Evolutionary conservation across 2,797 vertebrate species (phyloP), one percentile per base, ranked within the genome.

Genomic region (Onychomys torridus): DNA sequence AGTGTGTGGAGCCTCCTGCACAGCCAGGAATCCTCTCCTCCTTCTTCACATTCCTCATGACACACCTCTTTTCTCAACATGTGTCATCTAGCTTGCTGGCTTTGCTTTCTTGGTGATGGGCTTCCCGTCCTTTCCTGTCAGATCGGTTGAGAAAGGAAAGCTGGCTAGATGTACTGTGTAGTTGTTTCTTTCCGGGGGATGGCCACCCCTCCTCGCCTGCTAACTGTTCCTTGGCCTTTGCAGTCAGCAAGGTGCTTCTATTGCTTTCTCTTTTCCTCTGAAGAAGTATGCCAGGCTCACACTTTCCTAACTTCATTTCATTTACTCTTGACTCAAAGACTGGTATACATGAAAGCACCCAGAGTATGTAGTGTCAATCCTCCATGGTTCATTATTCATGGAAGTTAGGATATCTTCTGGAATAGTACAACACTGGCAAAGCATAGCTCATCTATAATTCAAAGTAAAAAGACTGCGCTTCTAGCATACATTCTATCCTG

Each of bases 111-210:
- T 40, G 49, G 37, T 73, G 86, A 75, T 97, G 95, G 84, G 75
- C 81, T 97, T 95, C 93, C 89, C 88, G 95, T 97, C 97, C 71
- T 98, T 97, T 89, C 95, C 63, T 92, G 19, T 90, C 78, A 83
- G 95, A 69, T 94, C 49, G 5, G 0, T 3, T 90, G 75, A 69
- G 16, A 69, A 92, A 79, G 78, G 37, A 93, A 95, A 95, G 29
- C 63, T 43, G 27, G 17, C 21, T 9, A 73, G 78, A 34, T 46
- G 10, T 29, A 27, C 75, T 57, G 32, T 49, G 71, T n/a, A n/a
- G n/a, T n/a, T n/a, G 67, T 69, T 94, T 96, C 63, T 94, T 96
- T 81, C 87, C 49, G 52, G 59, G 21, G 14, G 13, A 94, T 95
- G 71, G 40, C 63, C 93, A 95, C 92, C 52, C 91, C 63, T 88